Conservation (phyloP, 2,888 invertebrate species). For the Pedicia rivosa region DNA sequence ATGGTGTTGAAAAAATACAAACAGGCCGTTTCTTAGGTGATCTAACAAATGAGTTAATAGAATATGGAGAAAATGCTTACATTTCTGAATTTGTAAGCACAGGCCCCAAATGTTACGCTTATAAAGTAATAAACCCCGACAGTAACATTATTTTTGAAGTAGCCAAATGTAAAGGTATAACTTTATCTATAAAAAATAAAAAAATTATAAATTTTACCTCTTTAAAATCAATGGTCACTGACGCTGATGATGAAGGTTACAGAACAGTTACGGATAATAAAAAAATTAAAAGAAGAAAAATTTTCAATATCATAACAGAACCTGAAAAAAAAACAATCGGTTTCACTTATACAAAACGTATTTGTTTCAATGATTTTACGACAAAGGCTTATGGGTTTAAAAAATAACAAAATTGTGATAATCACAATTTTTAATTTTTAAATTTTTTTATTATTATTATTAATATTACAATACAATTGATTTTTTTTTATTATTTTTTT, state of each 20-base stretch:
- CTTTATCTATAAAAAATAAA: not conserved
- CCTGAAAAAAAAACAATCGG: not conserved
- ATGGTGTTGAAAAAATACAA: too few species aligned
- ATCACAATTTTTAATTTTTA: too few species aligned
- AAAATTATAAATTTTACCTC: not conserved
- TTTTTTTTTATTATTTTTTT: too few species aligned
- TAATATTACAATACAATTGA: too few species aligned
- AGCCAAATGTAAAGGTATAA: conserved; percentile 1
- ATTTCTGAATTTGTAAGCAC: not conserved
- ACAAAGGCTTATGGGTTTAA: too few species aligned
- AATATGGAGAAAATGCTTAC: not conserved
- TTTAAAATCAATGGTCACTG: not conserved
- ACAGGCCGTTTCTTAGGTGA: not conserved
- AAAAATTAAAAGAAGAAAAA: too few species aligned
- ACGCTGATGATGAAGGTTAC: not conserved
- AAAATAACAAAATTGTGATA: too few species aligned
- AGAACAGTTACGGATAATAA: too few species aligned
- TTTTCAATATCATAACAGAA: not conserved
- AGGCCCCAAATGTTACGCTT: not conserved
- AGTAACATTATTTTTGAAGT: not conserved
- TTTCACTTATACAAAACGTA: not conserved
- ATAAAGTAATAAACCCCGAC: not conserved
- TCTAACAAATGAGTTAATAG: not conserved
- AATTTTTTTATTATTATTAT: too few species aligned
- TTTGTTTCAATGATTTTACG: not conserved